phyloP scores from a whole-genome alignment of 1,140 invertebrate species.

The Homarus americanus region DNA sequence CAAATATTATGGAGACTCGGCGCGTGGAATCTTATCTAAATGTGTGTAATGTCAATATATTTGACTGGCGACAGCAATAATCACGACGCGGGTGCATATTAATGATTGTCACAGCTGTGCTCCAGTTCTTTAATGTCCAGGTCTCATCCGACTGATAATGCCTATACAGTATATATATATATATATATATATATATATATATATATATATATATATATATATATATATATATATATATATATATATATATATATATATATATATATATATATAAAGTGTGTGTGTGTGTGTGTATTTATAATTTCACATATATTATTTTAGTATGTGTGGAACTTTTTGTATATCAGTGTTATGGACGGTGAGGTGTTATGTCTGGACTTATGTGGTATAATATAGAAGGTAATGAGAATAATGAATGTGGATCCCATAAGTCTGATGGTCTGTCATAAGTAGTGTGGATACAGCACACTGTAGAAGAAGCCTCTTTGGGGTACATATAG shows the following conservation, averaged over 20 bases:
- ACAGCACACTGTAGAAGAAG: no score
- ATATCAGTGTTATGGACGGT: no score
- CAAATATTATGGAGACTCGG: background rate
- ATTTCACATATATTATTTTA: no score
- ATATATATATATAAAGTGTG: background rate
- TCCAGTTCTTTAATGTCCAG: no score
- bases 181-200: slow-evolving; percentile 19
- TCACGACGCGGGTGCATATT: background rate
- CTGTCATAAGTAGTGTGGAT: no score
- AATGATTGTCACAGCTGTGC: background rate
- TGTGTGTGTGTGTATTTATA: no score
- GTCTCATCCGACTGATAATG: background rate
- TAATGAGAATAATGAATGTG: no score
- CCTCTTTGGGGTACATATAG: no score
- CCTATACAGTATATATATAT: background rate
- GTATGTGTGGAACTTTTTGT: no score
- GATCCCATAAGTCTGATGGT: no score
- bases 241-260: slow-evolving; percentile 13
- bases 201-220: slow-evolving; percentile 22
- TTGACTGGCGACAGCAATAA: background rate
- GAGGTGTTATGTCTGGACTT: no score
- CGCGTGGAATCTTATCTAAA: background rate
- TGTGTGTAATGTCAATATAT: background rate
- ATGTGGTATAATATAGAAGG: no score
- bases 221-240: slow-evolving; percentile 17